Evolutionary conservation across 2,888 invertebrate genomes (phyloP).

Genomic region (Zygaena filipendulae): DNA sequence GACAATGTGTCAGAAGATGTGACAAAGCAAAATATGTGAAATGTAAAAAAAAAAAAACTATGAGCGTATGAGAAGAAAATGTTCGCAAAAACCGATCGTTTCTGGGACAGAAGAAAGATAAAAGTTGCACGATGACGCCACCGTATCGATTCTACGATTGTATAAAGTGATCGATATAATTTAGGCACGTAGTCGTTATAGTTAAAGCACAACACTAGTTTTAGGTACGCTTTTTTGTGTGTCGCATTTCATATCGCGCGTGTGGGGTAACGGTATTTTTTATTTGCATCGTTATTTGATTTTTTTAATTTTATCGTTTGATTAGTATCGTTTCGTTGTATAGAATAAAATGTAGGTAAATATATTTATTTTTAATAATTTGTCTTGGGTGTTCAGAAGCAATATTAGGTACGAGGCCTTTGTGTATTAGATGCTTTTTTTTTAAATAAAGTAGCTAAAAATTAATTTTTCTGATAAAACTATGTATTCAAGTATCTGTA

Average conservation of each 20-base stretch:
- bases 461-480: neutral
- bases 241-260: conserved; percentile 27
- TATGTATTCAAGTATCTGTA: conserved; percentile 9
- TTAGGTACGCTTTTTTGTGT: conserved; percentile 48
- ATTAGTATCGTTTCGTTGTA: conserved; percentile 9
- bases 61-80: conserved; percentile 27
- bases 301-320: conserved; percentile 15
- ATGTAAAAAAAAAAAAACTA: conserved; percentile 13
- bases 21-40: neutral
- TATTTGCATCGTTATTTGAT: conserved; percentile 33
- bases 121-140: conserved; percentile 43
- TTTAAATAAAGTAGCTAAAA: neutral
- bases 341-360: conserved; percentile 5
- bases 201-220: neutral
- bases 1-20: neutral
- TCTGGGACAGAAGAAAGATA: conserved; percentile 55
- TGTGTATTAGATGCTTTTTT: conserved; percentile 9
- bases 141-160: conserved; percentile 31
- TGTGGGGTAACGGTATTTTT: conserved; percentile 28
- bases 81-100: conserved; percentile 47
- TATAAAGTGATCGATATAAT: conserved; percentile 35
- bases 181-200: no score
- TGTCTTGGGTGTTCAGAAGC: conserved; percentile 26
- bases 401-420: conserved; percentile 34
- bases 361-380: conserved; percentile 13